phyloP scores from a whole-genome alignment of 2,888 invertebrate species.

The Nesidiocoris tenuis region DNA sequence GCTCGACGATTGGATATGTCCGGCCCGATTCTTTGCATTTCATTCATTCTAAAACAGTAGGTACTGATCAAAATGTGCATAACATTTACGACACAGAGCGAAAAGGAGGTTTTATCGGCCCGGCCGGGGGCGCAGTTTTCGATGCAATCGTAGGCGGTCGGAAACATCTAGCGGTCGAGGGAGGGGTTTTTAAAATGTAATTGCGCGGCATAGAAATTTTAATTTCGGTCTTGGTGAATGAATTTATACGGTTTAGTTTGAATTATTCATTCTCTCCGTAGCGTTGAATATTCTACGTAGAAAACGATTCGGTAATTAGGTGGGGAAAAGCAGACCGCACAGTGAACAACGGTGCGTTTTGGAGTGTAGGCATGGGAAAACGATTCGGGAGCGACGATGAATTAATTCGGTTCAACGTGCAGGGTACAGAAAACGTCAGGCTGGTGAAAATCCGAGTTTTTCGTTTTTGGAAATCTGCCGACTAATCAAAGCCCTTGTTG shows the following conservation, averaged over 20 bases:
- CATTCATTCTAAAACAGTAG: background rate
- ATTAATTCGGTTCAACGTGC: background rate
- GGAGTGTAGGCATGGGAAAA: background rate
- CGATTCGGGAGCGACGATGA: background rate
- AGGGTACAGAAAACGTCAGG: no score
- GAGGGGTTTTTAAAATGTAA: conserved; percentile 14
- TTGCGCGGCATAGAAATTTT: conserved; percentile 5
- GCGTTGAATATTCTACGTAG: conserved; percentile 17
- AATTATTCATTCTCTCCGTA: conserved; percentile 11
- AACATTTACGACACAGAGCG: background rate
- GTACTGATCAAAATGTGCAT: background rate
- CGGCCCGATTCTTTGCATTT: background rate
- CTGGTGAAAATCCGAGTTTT: no score
- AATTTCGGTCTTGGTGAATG: conserved; percentile 17
- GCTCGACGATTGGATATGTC: background rate
- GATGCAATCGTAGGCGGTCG: background rate
- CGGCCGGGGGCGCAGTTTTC: background rate
- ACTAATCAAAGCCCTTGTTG: no score
- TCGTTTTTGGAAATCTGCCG: no score
- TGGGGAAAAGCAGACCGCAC: background rate
- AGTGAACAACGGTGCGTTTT: background rate
- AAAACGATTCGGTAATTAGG: conserved; percentile 26
- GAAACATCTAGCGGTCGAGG: background rate
- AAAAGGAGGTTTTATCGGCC: background rate
- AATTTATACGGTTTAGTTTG: conserved; percentile 18